Percentiles rank a stretch among this genome's conserved stretches.
Conservation (phyloP, 2,888 invertebrate genomes). For the Hybos culiciformis region DNA sequence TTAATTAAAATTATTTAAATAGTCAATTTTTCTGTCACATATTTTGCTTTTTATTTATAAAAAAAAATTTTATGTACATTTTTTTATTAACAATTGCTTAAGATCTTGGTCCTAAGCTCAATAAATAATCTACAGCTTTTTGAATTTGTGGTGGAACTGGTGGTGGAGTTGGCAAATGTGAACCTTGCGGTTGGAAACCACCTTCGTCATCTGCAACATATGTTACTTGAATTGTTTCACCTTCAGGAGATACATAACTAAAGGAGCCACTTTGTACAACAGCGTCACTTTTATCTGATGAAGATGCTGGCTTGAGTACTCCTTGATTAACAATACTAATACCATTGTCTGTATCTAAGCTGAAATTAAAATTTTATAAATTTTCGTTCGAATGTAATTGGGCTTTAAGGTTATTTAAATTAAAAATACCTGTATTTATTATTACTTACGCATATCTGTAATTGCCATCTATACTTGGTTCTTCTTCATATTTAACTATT, state of each 20-base stretch:
- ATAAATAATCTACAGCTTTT: slow-evolving; percentile 56
- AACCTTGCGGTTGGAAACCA: slow-evolving; percentile 45
- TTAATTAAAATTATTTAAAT: no score
- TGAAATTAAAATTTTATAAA: slow-evolving; percentile 22
- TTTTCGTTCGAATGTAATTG: no score
- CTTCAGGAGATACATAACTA: slow-evolving; percentile 57
- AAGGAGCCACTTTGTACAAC: slow-evolving; percentile 52
- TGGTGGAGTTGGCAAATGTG: slow-evolving; percentile 62
- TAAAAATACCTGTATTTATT: no score
- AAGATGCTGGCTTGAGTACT: slow-evolving; percentile 55
- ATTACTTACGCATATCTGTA: no score
- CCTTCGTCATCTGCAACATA: slow-evolving; percentile 61
- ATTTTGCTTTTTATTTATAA: no score
- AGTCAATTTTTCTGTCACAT: no score
- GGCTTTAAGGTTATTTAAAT: no score
- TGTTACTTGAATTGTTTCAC: slow-evolving; percentile 51
- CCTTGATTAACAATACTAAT: slow-evolving; percentile 68
- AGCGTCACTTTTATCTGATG: slow-evolving; percentile 52
- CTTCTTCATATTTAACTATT: no score
- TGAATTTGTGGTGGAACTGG: slow-evolving; percentile 62
- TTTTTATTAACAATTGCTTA: no score
- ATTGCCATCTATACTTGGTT: no score
- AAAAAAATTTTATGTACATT: no score
- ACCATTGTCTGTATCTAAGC: slow-evolving; percentile 69
- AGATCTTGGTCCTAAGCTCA: slow-evolving; percentile 50